A percentile compares a stretch with the other conserved stretches of the same genome.
These are phyloP conservation scores for Archips xylosteana DNA, from an alignment of 2,888 invertebrate genomes.

Conservation along the genomic window DNA sequence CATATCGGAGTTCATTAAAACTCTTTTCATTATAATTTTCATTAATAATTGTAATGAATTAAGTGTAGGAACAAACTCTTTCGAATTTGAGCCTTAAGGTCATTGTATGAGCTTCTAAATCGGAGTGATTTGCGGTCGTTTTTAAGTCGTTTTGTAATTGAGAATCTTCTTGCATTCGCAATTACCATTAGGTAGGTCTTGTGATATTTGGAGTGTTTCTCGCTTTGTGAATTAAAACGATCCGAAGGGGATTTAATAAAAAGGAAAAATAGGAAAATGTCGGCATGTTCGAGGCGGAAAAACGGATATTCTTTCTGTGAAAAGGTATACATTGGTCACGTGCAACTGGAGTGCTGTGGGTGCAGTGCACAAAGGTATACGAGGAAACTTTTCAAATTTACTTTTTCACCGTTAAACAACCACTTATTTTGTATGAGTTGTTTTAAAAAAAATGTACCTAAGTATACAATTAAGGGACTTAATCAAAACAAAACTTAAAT, in stretches of 20 bases:
- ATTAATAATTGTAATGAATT: constrained; percentile 6
- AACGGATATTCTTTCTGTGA: neutral
- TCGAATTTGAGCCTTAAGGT: neutral
- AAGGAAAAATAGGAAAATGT: constrained; percentile 13
- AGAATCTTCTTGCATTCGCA: constrained; percentile 59
- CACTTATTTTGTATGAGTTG: no score
- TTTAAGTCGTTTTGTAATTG: neutral
- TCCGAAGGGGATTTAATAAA: constrained; percentile 21
- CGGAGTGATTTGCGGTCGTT: neutral
- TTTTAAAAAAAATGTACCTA: no score
- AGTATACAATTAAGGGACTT: no score
- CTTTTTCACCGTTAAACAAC: no score
- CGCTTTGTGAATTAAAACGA: constrained; percentile 36
- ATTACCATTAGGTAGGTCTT: constrained; percentile 64
- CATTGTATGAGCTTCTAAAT: neutral
- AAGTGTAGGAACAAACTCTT: neutral
- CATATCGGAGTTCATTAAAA: constrained; percentile 71
- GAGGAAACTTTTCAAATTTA: no score
- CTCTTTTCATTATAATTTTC: constrained; percentile 61
- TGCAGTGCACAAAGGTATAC: no score
- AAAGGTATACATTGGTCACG: no score
- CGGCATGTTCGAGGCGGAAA: constrained; percentile 1
- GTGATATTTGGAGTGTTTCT: constrained; percentile 45
- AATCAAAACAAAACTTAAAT: no score
- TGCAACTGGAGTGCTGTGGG: no score